Conservation (phyloP, 2,888 invertebrate species). For the Luperina nickerlii region DNA sequence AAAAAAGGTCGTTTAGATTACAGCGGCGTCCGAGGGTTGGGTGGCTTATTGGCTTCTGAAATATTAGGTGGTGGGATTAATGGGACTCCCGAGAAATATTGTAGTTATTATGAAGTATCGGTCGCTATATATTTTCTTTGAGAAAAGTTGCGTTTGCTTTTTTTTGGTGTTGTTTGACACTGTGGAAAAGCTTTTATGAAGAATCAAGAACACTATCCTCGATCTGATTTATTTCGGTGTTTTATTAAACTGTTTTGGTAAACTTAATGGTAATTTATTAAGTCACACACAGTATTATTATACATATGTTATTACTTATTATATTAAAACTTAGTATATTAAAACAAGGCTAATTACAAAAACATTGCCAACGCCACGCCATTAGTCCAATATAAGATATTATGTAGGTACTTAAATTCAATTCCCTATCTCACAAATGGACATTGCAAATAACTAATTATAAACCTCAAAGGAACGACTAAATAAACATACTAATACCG, state of each 20-base stretch:
- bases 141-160: conserved; percentile 43
- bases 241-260: background rate
- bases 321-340: background rate
- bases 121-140: conserved; percentile 61
- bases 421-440: conserved; percentile 34
- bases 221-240: background rate
- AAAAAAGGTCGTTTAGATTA: conserved; percentile 90
- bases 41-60: conserved; percentile 86
- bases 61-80: conserved; percentile 85
- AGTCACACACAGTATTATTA: background rate
- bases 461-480: conserved; percentile 60
- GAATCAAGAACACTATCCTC: background rate
- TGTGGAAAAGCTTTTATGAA: background rate
- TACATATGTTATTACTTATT: background rate
- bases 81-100: conserved; percentile 79
- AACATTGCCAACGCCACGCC: conserved; percentile 6
- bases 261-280: conserved; percentile 1
- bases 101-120: conserved; percentile 75
- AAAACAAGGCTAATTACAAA: background rate
- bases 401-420: conserved; percentile 14
- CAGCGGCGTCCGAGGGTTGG: conserved; percentile 80
- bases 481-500: conserved; percentile 51
- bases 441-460: conserved; percentile 36
- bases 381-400: conserved; percentile 22
- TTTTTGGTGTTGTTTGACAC: conserved; percentile 10